Evolutionary conservation across 2,113 vertebrate genomes (phyloP).

Genomic region (Triplophysa dalaica): DNA sequence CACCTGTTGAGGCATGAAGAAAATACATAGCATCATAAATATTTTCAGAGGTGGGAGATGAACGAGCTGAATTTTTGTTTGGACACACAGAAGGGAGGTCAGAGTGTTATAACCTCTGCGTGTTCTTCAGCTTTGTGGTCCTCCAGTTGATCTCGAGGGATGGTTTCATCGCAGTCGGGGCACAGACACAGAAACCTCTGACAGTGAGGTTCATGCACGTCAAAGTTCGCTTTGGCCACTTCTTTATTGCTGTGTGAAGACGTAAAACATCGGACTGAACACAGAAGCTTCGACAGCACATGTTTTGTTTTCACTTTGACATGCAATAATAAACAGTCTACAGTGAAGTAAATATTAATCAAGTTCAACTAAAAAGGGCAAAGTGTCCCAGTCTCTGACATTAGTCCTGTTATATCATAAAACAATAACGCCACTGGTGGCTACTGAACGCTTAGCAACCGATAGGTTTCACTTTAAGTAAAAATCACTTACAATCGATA

Average conservation of each 20-base stretch:
- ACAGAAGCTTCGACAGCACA: background rate
- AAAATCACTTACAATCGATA: background rate
- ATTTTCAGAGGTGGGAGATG: slow-evolving; percentile 8
- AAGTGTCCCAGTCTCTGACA: too few species aligned
- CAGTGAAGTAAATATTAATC: background rate
- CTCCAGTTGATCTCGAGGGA: slow-evolving; percentile 64
- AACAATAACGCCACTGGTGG: background rate
- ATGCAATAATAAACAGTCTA: background rate
- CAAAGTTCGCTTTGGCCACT: slow-evolving; percentile 72
- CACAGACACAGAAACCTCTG: slow-evolving; percentile 75
- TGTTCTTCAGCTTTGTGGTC: slow-evolving; percentile 72
- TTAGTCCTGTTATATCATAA: too few species aligned
- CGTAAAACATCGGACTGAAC: background rate
- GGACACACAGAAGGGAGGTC: background rate
- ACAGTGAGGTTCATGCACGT: slow-evolving; percentile 79
- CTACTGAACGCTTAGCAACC: too few species aligned
- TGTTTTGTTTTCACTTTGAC: background rate
- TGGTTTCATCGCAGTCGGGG: slow-evolving; percentile 68
- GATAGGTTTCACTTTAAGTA: background rate
- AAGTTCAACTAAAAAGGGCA: too few species aligned
- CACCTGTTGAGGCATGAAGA: slow-evolving; percentile 57
- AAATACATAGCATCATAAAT: background rate
- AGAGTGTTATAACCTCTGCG: slow-evolving; percentile 62
- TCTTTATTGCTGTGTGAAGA: slow-evolving; percentile 69
- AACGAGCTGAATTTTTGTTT: background rate